Conservation (phyloP, 2,888 invertebrate species). For the Acleris holmiana region DNA sequence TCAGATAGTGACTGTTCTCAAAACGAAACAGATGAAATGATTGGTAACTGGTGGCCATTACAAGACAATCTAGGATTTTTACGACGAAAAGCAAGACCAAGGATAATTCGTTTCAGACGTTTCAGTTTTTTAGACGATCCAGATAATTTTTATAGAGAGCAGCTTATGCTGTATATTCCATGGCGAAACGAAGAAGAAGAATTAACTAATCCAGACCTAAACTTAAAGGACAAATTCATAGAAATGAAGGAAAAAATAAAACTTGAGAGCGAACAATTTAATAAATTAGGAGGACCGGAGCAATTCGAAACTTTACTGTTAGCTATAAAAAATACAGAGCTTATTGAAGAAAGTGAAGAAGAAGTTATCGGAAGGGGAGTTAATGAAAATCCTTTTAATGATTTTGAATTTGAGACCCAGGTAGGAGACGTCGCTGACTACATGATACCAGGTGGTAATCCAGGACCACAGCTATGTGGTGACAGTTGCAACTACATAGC, state of each 20-base stretch:
- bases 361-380: too few relatives aligned
- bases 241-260: not conserved
- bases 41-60: slow-evolving; percentile 3
- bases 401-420: not conserved
- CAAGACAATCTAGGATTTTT: slow-evolving; percentile 12
- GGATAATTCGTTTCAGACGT: slow-evolving; percentile 6
- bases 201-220: not conserved
- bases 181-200: slow-evolving; percentile 4
- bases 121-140: not conserved
- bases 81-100: not conserved
- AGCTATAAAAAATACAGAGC: not conserved
- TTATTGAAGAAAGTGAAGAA: not conserved
- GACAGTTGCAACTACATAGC: not conserved
- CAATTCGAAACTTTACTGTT: not conserved
- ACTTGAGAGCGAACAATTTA: not conserved
- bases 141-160: not conserved
- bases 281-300: not conserved
- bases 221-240: too few relatives aligned
- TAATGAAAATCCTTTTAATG: not conserved
- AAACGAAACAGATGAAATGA: not conserved
- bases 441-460: not conserved
- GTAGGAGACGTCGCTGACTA: not conserved
- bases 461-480: not conserved
- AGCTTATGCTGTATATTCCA: not conserved
- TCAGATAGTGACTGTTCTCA: slow-evolving; percentile 1